These are phyloP conservation scores for Axinella damicornis DNA, from an alignment of 37 sponge, comb jelly and placozoan genomes.

Conservation along the genomic window DNA sequence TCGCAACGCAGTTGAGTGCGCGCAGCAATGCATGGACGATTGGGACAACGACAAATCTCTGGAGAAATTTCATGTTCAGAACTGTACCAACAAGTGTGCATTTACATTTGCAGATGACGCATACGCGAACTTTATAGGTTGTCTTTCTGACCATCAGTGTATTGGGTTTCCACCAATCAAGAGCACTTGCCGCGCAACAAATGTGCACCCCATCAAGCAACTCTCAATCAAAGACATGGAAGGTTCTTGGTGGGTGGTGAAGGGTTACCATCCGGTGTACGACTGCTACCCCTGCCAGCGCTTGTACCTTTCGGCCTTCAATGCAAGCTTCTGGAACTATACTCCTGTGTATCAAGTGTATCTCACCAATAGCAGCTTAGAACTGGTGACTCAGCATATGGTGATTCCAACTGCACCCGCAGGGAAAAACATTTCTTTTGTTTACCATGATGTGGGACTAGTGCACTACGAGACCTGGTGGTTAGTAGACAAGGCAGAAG, in stretches of 20 bases:
- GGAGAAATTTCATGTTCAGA: conserved; percentile 8
- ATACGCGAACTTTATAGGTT: no score
- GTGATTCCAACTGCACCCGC: conserved; percentile 4
- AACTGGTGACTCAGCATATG: conserved; percentile 2
- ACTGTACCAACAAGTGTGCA: conserved; percentile 6
- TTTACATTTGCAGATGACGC: conserved; percentile 8
- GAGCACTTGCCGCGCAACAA: neutral
- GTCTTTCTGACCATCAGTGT: conserved; percentile 9
- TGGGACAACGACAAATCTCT: conserved; percentile 20
- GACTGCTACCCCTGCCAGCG: conserved; percentile 31
- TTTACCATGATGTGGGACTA: conserved; percentile 22
- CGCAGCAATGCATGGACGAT: neutral
- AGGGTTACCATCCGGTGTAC: conserved; percentile 10
- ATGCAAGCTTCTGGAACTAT: conserved; percentile 3
- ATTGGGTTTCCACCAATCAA: conserved; percentile 11
- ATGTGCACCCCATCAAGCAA: neutral
- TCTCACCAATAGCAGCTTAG: conserved; percentile 6
- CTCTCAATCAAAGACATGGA: conserved; percentile 1
- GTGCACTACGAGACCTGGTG: conserved; percentile 31
- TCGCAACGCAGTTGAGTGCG: neutral
- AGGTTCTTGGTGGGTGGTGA: conserved; percentile 14
- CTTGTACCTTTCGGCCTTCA: neutral
- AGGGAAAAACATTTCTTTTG: conserved; percentile 10
- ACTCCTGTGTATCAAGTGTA: neutral
- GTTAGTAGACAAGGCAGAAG: conserved; percentile 12